phyloP scores from a whole-genome alignment of 2,797 vertebrate species.

The Thalassophryne amazonica region DNA sequence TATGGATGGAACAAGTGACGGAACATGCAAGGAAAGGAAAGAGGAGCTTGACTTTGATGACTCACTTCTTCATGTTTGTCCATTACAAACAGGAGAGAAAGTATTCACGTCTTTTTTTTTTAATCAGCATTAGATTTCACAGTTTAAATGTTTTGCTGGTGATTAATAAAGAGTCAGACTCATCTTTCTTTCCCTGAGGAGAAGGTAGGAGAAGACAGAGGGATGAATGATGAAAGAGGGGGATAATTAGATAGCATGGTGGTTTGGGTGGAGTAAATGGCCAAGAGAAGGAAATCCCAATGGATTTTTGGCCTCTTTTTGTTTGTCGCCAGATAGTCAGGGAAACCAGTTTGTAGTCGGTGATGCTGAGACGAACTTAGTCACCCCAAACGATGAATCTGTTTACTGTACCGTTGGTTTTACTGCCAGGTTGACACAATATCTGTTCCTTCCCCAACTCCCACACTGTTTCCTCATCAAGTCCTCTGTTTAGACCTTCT shows the following conservation, averaged over 20 bases:
- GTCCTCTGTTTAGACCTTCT: constrained; percentile 24
- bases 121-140: not conserved
- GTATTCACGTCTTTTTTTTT: not conserved
- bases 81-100: constrained; percentile 16
- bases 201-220: not conserved
- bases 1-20: constrained; percentile 28
- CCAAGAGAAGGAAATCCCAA: constrained; percentile 52
- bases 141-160: not conserved
- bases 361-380: constrained; percentile 47
- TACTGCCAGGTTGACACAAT: constrained; percentile 16
- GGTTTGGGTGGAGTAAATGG: too few relatives aligned
- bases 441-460: constrained; percentile 4
- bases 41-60: constrained; percentile 42
- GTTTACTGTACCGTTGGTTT: constrained; percentile 30
- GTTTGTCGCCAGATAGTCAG: constrained; percentile 75
- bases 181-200: not conserved
- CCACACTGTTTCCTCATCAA: not conserved
- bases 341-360: constrained; percentile 47
- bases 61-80: constrained; percentile 33
- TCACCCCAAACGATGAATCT: constrained; percentile 28
- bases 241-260: constrained; percentile 34
- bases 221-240: constrained; percentile 11
- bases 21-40: constrained; percentile 32
- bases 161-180: constrained; percentile 1
- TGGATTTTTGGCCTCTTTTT: constrained; percentile 51